phyloP scores from a whole-genome alignment of 2,113 vertebrate species.

The Microcebus ravelobensis region DNA sequence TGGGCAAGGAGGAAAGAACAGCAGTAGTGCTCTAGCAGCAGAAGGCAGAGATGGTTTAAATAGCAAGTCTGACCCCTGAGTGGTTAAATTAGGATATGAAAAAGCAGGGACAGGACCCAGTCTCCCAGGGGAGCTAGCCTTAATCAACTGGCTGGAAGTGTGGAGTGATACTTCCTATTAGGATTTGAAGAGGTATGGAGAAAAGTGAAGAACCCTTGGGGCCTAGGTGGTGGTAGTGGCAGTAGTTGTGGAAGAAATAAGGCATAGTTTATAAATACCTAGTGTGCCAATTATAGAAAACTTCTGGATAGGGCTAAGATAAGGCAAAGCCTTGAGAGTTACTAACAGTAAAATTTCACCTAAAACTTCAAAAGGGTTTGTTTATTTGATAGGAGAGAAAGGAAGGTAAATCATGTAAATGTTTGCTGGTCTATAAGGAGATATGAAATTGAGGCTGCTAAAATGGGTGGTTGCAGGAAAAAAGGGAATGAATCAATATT shows the following conservation, averaged over 20 bases:
- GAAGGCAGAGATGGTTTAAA: neutral
- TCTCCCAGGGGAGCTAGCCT: neutral
- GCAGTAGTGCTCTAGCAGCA: neutral
- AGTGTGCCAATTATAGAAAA: neutral
- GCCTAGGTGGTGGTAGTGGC: neutral
- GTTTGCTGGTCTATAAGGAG: neutral
- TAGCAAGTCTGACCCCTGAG: neutral
- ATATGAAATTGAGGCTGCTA: slow-evolving; percentile 6
- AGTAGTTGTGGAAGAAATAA: slow-evolving; percentile 2
- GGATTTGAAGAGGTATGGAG: neutral
- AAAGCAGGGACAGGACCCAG: slow-evolving; percentile 25
- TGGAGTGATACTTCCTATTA: neutral
- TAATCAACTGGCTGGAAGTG: neutral
- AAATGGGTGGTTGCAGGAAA: neutral
- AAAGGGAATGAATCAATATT: neutral
- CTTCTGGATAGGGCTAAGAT: neutral
- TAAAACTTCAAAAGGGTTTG: neutral
- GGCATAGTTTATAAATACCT: neutral
- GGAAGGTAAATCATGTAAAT: slow-evolving; percentile 27
- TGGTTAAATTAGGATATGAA: neutral
- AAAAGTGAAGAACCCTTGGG: neutral
- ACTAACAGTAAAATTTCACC: slow-evolving; percentile 42
- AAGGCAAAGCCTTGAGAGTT: neutral
- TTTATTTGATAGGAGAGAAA: slow-evolving; percentile 28
- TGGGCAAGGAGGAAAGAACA: neutral